A percentile compares a stretch with the other conserved stretches of the same genome.
Evolutionary conservation across 2,888 invertebrate species (phyloP).

Genomic region (Tachina lurida): DNA sequence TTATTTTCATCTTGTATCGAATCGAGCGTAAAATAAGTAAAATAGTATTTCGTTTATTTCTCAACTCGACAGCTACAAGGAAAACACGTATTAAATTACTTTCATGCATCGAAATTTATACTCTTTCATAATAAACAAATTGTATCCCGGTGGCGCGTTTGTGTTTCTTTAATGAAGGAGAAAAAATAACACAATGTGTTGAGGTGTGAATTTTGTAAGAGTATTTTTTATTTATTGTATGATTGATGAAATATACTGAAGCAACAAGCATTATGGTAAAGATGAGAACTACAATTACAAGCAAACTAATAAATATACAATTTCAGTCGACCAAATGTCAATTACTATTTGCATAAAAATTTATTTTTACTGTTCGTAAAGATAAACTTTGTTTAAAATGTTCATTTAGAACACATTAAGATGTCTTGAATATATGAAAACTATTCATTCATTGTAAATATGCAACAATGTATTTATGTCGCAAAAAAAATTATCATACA

Average conservation of each 20-base stretch:
- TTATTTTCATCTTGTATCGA: constrained; percentile 44
- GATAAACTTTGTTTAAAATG: no score
- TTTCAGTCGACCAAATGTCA: not conserved
- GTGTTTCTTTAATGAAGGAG: constrained; percentile 16
- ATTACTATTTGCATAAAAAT: no score
- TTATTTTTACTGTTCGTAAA: no score
- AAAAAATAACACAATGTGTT: constrained; percentile 27
- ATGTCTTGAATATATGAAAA: no score
- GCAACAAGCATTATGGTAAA: not conserved
- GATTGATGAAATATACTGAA: not conserved
- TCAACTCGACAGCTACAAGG: constrained; percentile 42
- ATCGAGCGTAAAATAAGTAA: constrained; percentile 32
- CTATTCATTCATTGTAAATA: no score
- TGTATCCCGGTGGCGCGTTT: not conserved
- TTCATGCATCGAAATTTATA: constrained; percentile 40
- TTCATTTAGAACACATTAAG: no score
- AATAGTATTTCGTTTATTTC: constrained; percentile 15
- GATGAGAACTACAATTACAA: not conserved
- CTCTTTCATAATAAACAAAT: constrained; percentile 2
- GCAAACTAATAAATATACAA: not conserved
- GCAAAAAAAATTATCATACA: no score
- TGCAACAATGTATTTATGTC: no score
- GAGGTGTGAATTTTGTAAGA: constrained; percentile 35
- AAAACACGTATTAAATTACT: constrained; percentile 63
- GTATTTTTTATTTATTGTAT: constrained; percentile 24